phyloP scores from a whole-genome alignment of 1,140 invertebrate genomes.

The Drosophila kikkawai region DNA sequence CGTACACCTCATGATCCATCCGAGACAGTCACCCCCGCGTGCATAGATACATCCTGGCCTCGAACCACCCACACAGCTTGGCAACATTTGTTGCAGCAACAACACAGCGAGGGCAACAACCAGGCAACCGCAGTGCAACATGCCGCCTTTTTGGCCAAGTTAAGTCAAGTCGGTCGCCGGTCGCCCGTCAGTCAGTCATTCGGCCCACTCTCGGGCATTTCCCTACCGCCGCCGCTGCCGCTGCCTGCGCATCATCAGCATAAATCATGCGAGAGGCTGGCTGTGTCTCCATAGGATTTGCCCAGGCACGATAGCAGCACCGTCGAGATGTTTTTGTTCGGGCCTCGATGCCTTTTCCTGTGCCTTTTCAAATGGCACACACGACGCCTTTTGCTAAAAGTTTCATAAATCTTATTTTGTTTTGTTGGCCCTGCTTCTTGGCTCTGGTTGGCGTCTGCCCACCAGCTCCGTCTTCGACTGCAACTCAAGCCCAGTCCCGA shows the following conservation, averaged over 20 bases:
- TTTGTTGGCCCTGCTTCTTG: conserved; percentile 54
- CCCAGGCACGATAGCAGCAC: conserved; percentile 18
- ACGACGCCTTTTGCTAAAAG: conserved; percentile 79
- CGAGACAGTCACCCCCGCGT: conserved; percentile 59
- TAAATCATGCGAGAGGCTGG: conserved; percentile 69
- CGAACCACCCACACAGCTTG: conserved; percentile 49
- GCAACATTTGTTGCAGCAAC: conserved; percentile 70
- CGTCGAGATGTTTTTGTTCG: conserved; percentile 36
- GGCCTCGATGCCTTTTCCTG: conserved; percentile 41
- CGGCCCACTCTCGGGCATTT: conserved; percentile 50
- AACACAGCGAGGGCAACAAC: conserved; percentile 24
- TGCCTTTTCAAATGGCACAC: conserved; percentile 62
- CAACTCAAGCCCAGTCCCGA: conserved; percentile 26
- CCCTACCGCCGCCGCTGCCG: conserved; percentile 14
- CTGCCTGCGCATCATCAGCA: conserved; percentile 71
- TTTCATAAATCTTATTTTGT: conserved; percentile 81
- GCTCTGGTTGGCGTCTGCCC: conserved; percentile 62
- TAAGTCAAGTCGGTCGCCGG: conserved; percentile 17
- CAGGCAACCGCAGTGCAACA: conserved; percentile 5
- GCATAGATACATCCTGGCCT: conserved; percentile 32
- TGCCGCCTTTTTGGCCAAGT: conserved; percentile 24
- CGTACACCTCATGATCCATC: conserved; percentile 56
- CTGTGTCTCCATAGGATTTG: conserved; percentile 27
- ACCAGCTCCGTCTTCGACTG: conserved; percentile 28
- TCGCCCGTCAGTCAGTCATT: conserved; percentile 28